A percentile compares a stretch with the other conserved stretches of the same genome.
Evolutionary conservation across 2,797 vertebrate species (phyloP).

Genomic region (Carcharodon carcharias): DNA sequence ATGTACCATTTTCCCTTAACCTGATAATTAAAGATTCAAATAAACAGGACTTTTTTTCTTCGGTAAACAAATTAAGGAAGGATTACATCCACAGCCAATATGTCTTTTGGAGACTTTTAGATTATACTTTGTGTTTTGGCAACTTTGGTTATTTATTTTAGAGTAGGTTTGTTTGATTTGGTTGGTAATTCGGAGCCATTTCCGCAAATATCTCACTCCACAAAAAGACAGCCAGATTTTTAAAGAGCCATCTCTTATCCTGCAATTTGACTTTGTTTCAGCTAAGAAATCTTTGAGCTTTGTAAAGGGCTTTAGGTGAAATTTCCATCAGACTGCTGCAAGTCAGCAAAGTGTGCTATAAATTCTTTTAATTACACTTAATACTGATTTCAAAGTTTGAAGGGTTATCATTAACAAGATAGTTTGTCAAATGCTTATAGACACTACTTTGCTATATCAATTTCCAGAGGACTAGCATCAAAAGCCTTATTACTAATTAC

Average conservation of each 20-base stretch:
- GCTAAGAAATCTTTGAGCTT: neutral
- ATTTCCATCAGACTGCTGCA: conserved; percentile 5
- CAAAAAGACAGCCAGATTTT: conserved; percentile 22
- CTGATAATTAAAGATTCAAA: conserved; percentile 9
- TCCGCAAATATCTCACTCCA: conserved; percentile 26
- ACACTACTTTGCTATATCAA: neutral
- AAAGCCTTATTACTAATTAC: neutral
- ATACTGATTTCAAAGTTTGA: neutral
- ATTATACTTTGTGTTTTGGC: conserved; percentile 19
- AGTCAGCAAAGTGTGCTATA: neutral
- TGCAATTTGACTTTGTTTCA: conserved; percentile 4
- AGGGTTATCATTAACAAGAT: neutral
- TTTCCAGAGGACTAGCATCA: neutral
- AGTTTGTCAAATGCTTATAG: neutral
- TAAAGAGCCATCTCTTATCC: neutral
- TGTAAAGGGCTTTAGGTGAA: neutral
- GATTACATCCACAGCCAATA: conserved; percentile 16
- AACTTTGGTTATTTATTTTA: conserved; percentile 25
- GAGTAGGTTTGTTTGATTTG: conserved; percentile 28
- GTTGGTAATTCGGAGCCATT: neutral
- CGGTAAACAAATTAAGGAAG: conserved; percentile 26
- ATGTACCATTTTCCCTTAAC: neutral
- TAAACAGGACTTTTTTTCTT: conserved; percentile 4
- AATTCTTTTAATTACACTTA: conserved; percentile 2
- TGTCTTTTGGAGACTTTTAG: conserved; percentile 26